Evolutionary conservation across 2,113 vertebrate genomes (phyloP), one percentile per base, ranked within the genome.

Genomic region (Phalacrocorax carbo): DNA sequence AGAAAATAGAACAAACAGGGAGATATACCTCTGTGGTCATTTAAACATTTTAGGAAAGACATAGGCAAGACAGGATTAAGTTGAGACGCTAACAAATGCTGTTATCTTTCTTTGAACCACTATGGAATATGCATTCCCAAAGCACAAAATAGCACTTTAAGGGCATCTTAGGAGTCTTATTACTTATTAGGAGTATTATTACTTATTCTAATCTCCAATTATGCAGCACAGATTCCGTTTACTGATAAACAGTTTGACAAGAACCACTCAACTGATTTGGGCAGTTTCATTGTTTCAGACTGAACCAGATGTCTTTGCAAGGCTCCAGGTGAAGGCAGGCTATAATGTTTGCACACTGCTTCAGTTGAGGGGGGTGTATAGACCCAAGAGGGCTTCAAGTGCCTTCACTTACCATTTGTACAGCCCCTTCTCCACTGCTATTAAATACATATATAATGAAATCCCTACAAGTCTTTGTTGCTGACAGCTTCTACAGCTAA

Each of bases 151-250:
- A 94, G 48, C 65, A 80, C 52, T 96, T 93, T 30, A 65, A 77
- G 38, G 82, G 61, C 77, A 91, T 86, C 65, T 81, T 92, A 89
- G 61, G 65, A 94, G 83, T 69, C 70, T 90, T 89, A 69, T 57
- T 78, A 92, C 84, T 92, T 94, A 91, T 81, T 92, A 89, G 61
- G 65, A 94, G 83, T 69, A 65, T 90, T 89, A 69, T 57, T 78
- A 92, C 84, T 92, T 94, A 91, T 79, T 78, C 65, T 95, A 72
- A 95, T 91, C 91, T 96, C 83, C 83, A 94, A 32, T 91, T 94
- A 94, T 26, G 62, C 82, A 87, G 66, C 83, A 87, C 46, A 58
- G 81, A 93, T 91, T 87, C 77, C 82, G 77, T 13, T 72, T 87
- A 71, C 78, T 30, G 68, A 93, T 81, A 82, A 89, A 57, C 16